Percentiles rank a stretch among this genome's conserved stretches.
Conservation (phyloP, 2,797 vertebrate genomes). For the Chromis chromis region DNA sequence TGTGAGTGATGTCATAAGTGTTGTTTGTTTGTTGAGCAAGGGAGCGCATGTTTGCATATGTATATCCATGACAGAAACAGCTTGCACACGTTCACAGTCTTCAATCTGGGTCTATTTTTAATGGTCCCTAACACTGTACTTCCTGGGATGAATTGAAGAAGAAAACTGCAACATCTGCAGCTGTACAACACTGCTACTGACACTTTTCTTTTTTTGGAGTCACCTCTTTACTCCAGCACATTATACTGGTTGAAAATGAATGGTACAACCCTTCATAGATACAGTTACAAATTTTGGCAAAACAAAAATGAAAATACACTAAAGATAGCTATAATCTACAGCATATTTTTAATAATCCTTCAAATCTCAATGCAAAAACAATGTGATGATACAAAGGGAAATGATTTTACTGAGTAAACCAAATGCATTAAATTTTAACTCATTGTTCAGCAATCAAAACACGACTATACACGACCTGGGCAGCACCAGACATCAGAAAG, state of each 20-base stretch:
- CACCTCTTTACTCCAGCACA: neutral
- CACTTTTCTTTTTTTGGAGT: no score
- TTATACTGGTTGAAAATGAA: neutral
- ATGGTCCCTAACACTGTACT: neutral
- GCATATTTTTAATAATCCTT: neutral
- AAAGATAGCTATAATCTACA: neutral
- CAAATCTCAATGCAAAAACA: neutral
- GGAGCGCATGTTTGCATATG: neutral
- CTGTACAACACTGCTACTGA: no score
- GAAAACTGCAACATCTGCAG: neutral
- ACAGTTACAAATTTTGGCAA: no score
- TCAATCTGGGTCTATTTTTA: constrained; percentile 29
- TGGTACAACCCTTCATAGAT: neutral
- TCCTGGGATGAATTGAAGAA: neutral
- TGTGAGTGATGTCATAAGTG: constrained; percentile 39
- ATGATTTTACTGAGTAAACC: neutral
- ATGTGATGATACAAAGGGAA: neutral
- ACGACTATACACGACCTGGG: neutral
- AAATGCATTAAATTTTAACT: no score
- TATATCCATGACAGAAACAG: constrained; percentile 9
- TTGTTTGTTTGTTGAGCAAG: constrained; percentile 38
- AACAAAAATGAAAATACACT: neutral
- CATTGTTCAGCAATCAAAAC: no score
- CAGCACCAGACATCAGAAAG: neutral
- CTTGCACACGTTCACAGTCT: constrained; percentile 3